Evolutionary conservation across 1,140 invertebrate species (phyloP).

Genomic region (Drosophila parabipectinata): DNA sequence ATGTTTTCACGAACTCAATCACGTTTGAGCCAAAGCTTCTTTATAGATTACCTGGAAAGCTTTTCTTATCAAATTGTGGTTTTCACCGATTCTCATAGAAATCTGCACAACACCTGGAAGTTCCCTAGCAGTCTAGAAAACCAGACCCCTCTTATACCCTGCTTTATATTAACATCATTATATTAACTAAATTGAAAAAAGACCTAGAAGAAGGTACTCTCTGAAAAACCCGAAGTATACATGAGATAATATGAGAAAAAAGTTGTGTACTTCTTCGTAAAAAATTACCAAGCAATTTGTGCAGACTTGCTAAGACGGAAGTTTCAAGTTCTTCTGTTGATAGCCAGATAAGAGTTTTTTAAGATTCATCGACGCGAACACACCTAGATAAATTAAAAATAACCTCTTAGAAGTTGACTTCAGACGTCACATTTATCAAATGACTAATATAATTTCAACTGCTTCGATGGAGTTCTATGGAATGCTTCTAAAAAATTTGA

Average conservation of each 20-base stretch:
- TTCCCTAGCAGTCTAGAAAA: not conserved
- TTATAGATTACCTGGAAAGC: conserved; percentile 17
- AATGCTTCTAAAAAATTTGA: too few species aligned
- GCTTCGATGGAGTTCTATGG: not conserved
- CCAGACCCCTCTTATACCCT: too few species aligned
- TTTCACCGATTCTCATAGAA: not conserved
- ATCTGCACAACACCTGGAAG: not conserved
- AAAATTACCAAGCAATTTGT: too few species aligned
- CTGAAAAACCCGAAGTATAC: too few species aligned
- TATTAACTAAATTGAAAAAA: too few species aligned
- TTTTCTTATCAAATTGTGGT: conserved; percentile 7
- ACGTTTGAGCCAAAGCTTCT: conserved; percentile 26
- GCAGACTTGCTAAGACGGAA: not conserved
- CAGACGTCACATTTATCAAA: not conserved
- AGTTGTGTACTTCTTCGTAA: too few species aligned
- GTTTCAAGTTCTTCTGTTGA: not conserved
- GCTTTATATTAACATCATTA: too few species aligned
- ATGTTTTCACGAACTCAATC: conserved; percentile 14
- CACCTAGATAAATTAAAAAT: not conserved
- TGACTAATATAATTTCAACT: not conserved
- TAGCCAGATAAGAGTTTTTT: not conserved
- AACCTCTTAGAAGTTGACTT: not conserved
- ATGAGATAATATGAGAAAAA: too few species aligned
- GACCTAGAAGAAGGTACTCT: too few species aligned
- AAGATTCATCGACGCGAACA: not conserved